These are phyloP conservation scores for Drosophila sp. DNA, from an alignment of 1,140 invertebrate species.

Conservation along the genomic window DNA sequence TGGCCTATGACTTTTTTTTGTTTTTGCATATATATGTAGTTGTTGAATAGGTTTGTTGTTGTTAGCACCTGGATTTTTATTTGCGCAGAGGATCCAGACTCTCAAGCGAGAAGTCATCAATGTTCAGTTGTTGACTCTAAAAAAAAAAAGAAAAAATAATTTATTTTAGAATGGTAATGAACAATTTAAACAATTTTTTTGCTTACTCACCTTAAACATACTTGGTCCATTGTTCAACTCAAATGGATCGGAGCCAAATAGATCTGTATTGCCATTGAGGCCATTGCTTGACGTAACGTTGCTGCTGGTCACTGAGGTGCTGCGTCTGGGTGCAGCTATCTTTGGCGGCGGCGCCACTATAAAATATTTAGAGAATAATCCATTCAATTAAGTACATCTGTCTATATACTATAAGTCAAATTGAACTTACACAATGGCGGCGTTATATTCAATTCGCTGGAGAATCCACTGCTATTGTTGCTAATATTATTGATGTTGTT, in stretches of 20 bases:
- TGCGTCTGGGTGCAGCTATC: slow-evolving; percentile 84
- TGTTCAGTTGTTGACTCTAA: slow-evolving; percentile 71
- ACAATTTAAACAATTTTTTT: background rate
- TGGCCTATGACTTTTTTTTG: slow-evolving; percentile 17
- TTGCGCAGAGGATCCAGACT: slow-evolving; percentile 90
- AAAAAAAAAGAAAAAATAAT: slow-evolving; percentile 29
- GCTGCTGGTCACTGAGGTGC: slow-evolving; percentile 59
- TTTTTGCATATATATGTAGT: slow-evolving; percentile 40
- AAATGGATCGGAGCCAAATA: slow-evolving; percentile 88
- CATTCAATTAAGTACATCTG: background rate
- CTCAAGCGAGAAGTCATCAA: slow-evolving; percentile 93
- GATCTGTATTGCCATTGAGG: slow-evolving; percentile 85
- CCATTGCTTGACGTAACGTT: slow-evolving; percentile 60
- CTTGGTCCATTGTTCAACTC: slow-evolving; percentile 78
- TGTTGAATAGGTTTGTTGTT: background rate
- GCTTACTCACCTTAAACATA: slow-evolving; percentile 69
- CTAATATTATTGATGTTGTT: slow-evolving; percentile 56
- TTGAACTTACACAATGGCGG: slow-evolving; percentile 87
- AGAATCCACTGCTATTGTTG: slow-evolving; percentile 71
- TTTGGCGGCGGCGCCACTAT: slow-evolving; percentile 92
- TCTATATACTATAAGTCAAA: too few relatives aligned
- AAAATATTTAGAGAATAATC: slow-evolving; percentile 54
- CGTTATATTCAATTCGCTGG: slow-evolving; percentile 79
- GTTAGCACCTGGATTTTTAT: slow-evolving; percentile 64
- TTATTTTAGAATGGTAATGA: background rate